A percentile compares a stretch with the other conserved stretches of the same genome.
Conservation (phyloP, 2,888 invertebrate species). For the Cotesia congregata region DNA sequence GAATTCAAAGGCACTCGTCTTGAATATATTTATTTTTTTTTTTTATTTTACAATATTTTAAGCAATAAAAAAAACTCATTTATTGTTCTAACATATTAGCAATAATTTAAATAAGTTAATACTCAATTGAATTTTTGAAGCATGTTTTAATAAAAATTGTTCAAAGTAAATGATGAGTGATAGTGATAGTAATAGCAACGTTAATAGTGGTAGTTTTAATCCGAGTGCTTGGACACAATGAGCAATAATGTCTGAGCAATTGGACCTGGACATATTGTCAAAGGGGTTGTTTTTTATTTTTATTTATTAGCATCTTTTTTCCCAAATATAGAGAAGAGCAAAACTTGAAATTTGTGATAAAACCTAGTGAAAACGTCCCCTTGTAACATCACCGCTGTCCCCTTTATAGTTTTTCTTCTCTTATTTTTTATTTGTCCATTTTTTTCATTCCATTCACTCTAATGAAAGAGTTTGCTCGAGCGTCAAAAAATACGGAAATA, state of each 20-base stretch:
- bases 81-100: too few relatives aligned
- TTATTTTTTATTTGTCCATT: conserved; percentile 1
- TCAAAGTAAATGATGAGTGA: too few relatives aligned
- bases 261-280: conserved; percentile 17
- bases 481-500: conserved; percentile 8
- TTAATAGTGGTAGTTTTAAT: background rate
- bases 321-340: background rate
- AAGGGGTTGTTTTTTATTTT: conserved; percentile 18
- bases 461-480: conserved; percentile 28
- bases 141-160: too few relatives aligned
- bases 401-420: background rate
- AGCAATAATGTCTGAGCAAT: conserved; percentile 15
- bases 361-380: conserved; percentile 2
- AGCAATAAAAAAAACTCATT: too few relatives aligned
- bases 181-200: too few relatives aligned
- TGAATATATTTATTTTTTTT: too few relatives aligned
- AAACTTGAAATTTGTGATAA: conserved; percentile 17
- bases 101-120: too few relatives aligned
- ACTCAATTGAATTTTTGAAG: too few relatives aligned
- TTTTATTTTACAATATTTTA: too few relatives aligned
- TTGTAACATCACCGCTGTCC: background rate
- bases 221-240: background rate
- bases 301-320: conserved; percentile 9
- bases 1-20: too few relatives aligned
- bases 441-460: conserved; percentile 16